Evolutionary conservation across 2,797 vertebrate genomes (phyloP).

Genomic region (Sylvilagus floridanus): DNA sequence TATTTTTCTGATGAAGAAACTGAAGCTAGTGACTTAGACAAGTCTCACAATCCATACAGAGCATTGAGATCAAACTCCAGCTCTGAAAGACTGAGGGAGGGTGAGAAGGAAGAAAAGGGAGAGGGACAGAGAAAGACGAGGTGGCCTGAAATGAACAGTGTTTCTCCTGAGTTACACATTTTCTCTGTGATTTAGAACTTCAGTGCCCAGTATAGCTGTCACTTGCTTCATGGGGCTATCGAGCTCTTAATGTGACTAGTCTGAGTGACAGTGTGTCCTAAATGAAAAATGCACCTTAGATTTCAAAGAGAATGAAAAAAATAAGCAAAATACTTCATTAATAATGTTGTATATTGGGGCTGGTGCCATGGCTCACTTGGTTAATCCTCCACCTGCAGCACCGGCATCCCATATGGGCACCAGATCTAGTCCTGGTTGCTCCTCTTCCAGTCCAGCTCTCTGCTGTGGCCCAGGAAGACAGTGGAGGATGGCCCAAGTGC

Average conservation of each 20-base stretch:
- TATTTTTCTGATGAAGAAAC: neutral
- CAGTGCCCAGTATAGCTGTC: neutral
- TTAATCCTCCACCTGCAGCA: no score
- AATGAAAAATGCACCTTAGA: neutral
- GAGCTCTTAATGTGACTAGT: neutral
- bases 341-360: neutral
- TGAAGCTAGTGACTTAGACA: neutral
- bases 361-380: no score
- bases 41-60: neutral
- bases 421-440: no score
- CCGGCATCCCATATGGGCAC: no score
- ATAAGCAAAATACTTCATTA: slow-evolving; percentile 1
- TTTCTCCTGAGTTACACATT: slow-evolving; percentile 38
- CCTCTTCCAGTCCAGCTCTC: no score
- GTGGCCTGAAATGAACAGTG: neutral
- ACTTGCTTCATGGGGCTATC: neutral
- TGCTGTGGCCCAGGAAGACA: no score
- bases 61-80: neutral
- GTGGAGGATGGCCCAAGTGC: no score
- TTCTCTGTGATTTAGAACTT: slow-evolving; percentile 6
- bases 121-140: neutral
- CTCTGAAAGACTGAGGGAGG: neutral
- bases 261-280: neutral
- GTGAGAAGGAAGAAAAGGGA: neutral
- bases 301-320: slow-evolving; percentile 26